phyloP scores from a whole-genome alignment of 2,113 vertebrate species.

The Edolisoma coerulescens region DNA sequence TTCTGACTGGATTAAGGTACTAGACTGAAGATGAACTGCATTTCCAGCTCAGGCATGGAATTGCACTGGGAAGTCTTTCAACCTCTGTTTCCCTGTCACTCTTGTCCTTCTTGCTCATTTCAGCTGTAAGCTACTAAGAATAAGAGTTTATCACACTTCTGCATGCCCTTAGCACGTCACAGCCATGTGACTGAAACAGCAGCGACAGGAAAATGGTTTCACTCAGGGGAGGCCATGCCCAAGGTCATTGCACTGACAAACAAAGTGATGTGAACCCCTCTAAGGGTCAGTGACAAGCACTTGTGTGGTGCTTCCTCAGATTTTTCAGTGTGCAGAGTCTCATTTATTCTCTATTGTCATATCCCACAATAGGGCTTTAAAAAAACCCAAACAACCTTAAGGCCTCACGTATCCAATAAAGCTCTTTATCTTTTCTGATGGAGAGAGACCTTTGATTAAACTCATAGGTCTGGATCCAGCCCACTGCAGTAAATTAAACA shows the following conservation, averaged over 20 bases:
- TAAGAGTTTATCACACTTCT: neutral
- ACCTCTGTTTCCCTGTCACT: neutral
- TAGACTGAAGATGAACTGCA: too few relatives aligned
- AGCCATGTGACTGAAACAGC: neutral
- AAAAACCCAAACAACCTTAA: neutral
- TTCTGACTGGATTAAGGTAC: neutral
- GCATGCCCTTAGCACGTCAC: rapidly evolving
- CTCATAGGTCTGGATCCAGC: neutral
- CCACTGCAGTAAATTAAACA: neutral
- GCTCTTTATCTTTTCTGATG: neutral
- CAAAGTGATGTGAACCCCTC: neutral
- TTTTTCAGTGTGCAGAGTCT: neutral
- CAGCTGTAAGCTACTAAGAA: neutral
- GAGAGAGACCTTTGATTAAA: neutral
- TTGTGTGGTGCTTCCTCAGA: neutral
- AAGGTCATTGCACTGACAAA: neutral
- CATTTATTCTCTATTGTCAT: neutral
- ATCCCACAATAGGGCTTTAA: neutral
- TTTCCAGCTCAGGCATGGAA: neutral
- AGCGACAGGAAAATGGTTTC: neutral
- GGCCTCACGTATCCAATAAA: neutral
- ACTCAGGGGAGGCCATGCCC: too few relatives aligned
- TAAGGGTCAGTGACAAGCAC: neutral
- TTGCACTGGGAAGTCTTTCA: neutral
- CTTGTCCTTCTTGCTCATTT: neutral